Percentiles rank a stretch among this genome's conserved stretches.
phyloP scores from a whole-genome alignment of 2,797 vertebrate genomes.

The Phaenicophaeus curvirostris region DNA sequence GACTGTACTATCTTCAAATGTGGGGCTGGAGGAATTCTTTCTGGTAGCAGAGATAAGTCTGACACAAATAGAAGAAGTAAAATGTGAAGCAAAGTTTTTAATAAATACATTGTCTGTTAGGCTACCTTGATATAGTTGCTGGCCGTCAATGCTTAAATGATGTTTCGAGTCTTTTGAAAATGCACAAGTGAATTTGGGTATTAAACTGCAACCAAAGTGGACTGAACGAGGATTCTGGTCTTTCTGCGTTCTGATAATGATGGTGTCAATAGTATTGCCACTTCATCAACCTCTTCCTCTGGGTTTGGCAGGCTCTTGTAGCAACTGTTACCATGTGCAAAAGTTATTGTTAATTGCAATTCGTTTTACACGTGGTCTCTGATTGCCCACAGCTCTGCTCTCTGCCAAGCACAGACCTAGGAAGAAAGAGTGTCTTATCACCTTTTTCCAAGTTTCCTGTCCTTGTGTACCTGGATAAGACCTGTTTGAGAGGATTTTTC shows the following conservation, averaged over 20 bases:
- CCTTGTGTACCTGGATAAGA: not conserved
- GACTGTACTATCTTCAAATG: not conserved
- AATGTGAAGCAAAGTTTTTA: not conserved
- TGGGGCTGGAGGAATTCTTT: not conserved
- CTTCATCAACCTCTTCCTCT: not conserved
- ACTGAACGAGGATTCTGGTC: not conserved
- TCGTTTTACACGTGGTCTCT: not conserved
- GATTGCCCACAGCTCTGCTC: not conserved
- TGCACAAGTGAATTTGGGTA: not conserved
- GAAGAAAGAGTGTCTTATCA: not conserved
- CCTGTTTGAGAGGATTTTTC: not conserved
- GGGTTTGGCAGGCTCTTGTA: not conserved
- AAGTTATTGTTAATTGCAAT: not conserved
- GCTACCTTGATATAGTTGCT: not conserved
- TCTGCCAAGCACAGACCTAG: not conserved
- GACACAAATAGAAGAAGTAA: not conserved
- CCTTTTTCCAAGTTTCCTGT: not conserved
- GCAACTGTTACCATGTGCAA: not conserved
- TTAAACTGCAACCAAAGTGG: not conserved
- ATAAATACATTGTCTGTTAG: not conserved
- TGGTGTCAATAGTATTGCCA: not conserved
- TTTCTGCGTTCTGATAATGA: not conserved
- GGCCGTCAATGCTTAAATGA: not conserved
- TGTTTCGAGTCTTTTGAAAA: not conserved
- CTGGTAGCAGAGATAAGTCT: not conserved